Evolutionary conservation across 2,797 vertebrate genomes (phyloP).

Genomic region (Dromococcyx pavoninus): DNA sequence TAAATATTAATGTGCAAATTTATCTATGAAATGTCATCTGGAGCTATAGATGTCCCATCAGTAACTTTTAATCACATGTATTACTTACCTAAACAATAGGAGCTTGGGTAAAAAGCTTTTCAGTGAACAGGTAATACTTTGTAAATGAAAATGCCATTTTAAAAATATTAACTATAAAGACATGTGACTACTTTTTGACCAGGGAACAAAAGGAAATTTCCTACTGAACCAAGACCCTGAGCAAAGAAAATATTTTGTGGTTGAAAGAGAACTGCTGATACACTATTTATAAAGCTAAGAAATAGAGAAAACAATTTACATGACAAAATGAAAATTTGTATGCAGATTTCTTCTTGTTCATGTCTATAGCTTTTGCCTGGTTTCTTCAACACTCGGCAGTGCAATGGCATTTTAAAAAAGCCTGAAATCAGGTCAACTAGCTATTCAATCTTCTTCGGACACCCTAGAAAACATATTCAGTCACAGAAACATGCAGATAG

Average conservation of each 20-base stretch:
- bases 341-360: background rate
- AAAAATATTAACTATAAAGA: background rate
- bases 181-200: background rate
- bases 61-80: background rate
- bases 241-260: background rate
- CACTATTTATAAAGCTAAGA: background rate
- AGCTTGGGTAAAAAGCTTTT: background rate
- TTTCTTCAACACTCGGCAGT: background rate
- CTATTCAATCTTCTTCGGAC: background rate
- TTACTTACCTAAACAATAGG: background rate
- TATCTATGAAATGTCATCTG: background rate
- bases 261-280: background rate
- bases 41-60: background rate
- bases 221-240: background rate
- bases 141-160: background rate
- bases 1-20: background rate
- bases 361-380: background rate
- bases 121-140: background rate
- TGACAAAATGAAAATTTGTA: background rate
- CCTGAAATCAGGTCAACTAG: background rate
- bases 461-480: background rate
- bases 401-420: background rate
- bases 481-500: background rate
- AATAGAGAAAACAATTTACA: background rate
- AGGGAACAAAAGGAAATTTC: background rate